Percentiles rank a stretch among this genome's conserved stretches.
These are phyloP conservation scores for Anolis carolinensis DNA, from an alignment of 2,113 vertebrate genomes.

Conservation along the genomic window DNA sequence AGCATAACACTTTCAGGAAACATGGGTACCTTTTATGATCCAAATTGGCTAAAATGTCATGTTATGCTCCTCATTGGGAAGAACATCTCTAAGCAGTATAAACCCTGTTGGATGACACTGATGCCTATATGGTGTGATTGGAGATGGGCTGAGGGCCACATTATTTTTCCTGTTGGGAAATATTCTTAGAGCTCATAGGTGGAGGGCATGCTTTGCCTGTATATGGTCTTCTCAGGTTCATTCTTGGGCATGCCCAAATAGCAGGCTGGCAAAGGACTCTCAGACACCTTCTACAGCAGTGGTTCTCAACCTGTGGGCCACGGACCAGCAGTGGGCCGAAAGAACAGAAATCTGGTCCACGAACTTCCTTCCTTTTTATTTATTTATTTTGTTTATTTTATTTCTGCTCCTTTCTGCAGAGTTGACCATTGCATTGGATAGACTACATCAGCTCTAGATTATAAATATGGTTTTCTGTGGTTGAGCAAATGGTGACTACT, in stretches of 20 bases:
- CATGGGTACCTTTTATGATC: not conserved
- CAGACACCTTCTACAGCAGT: not conserved
- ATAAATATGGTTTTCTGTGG: no score
- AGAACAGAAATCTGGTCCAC: no score
- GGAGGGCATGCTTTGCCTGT: not conserved
- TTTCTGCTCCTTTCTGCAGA: no score
- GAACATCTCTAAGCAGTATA: not conserved
- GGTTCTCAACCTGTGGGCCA: no score
- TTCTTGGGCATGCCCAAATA: not conserved
- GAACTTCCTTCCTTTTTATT: no score
- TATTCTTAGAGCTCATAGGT: not conserved
- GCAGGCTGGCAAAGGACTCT: no score
- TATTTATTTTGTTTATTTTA: no score
- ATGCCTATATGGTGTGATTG: no score
- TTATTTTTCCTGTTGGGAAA: not conserved
- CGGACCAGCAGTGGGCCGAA: no score
- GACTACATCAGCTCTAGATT: no score
- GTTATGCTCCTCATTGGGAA: not conserved
- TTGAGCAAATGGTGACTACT: no score
- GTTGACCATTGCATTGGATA: no score
- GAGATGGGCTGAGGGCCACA: not conserved
- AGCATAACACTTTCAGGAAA: not conserved
- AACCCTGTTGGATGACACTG: not conserved
- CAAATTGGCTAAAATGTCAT: not conserved
- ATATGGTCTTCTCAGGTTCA: not conserved